Evolutionary conservation across 2,888 invertebrate species (phyloP).

Genomic region (Leptopilina drosophilae): DNA sequence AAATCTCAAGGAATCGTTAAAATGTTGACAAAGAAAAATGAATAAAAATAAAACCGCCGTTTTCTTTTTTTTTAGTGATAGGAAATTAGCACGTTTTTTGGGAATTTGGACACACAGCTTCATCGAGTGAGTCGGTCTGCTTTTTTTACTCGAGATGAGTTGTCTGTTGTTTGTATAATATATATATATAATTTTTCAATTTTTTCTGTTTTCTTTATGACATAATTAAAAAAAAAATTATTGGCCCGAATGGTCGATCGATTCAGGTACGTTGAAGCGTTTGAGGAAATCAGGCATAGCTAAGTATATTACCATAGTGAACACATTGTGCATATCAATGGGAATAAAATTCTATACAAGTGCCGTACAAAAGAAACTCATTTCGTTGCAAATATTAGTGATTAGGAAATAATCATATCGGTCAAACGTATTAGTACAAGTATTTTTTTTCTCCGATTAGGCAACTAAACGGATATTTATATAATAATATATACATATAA

Average conservation of each 20-base stretch:
- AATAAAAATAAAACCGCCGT: neutral
- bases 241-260: conserved; percentile 75
- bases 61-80: neutral
- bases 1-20: neutral
- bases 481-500: conserved; percentile 44
- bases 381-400: conserved; percentile 76
- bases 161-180: too few species aligned
- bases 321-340: conserved; percentile 77
- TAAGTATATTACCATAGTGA: conserved; percentile 76
- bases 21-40: neutral
- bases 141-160: conserved; percentile 56
- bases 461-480: conserved; percentile 67
- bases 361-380: conserved; percentile 83
- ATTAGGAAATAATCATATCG: conserved; percentile 72
- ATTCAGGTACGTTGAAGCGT: conserved; percentile 77
- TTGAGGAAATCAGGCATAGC: conserved; percentile 77
- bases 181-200: too few species aligned
- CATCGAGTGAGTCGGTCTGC: conserved; percentile 41
- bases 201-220: conserved; percentile 58
- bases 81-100: conserved; percentile 35
- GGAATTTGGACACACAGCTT: conserved; percentile 35
- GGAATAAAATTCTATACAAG: conserved; percentile 78
- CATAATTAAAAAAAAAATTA: conserved; percentile 58
- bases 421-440: conserved; percentile 70
- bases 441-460: conserved; percentile 64